Evolutionary conservation across 2,113 vertebrate species (phyloP).

Genomic region (Ellobius talpinus): DNA sequence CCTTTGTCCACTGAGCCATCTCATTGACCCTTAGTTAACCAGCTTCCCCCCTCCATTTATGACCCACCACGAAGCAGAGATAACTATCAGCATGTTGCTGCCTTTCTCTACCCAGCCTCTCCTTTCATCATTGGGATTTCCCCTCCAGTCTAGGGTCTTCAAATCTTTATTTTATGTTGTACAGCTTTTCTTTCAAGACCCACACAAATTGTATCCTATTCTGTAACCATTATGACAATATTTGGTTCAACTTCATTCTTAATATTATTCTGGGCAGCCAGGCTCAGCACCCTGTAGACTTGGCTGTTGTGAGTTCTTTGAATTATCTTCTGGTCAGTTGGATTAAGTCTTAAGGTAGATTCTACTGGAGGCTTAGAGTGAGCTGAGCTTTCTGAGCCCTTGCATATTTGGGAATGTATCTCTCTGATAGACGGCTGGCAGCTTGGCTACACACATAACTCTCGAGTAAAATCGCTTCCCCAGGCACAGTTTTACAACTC

Average conservation of each 20-base stretch:
- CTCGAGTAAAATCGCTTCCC: background rate
- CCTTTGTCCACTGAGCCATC: background rate
- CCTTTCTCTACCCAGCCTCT: background rate
- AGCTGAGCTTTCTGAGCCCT: background rate
- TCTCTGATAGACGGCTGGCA: background rate
- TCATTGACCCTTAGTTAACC: background rate
- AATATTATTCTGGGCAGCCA: background rate
- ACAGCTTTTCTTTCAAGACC: background rate
- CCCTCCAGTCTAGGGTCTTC: background rate
- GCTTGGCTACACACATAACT: background rate
- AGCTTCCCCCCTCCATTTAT: background rate
- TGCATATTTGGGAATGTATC: background rate
- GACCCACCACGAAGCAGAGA: background rate
- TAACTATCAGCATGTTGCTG: accelerated
- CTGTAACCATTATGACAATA: background rate
- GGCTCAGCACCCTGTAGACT: background rate
- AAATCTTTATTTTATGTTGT: background rate
- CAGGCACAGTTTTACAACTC: background rate
- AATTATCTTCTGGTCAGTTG: conserved; percentile 15
- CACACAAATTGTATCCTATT: background rate
- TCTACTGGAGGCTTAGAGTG: background rate
- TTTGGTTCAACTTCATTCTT: background rate
- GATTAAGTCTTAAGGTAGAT: background rate
- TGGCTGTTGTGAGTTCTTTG: background rate
- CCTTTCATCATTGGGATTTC: background rate